Evolutionary conservation across 1,140 invertebrate species (phyloP), one percentile per base, ranked within the genome.

Genomic region (Melipona quadrifasciata): DNA sequence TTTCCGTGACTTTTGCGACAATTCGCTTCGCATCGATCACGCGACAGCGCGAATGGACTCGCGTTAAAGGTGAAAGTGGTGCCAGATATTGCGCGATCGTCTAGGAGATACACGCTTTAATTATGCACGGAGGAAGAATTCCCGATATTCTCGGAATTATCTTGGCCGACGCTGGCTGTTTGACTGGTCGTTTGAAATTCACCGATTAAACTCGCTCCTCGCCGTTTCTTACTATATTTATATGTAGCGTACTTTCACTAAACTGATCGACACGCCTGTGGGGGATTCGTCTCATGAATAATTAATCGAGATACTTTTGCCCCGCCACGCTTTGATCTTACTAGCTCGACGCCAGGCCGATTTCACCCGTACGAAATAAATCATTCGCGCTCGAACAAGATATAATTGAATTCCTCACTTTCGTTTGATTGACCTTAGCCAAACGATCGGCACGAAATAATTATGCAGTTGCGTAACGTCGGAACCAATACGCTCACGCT

Each of bases 201-300:
- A 14, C 24, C 1, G 8, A 72, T 73, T 73, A 68, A 27, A 31
- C 31, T 55, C 31, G 14, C 16, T 19, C 1, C 16, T 4, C 2
- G 3, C 1, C n/a, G 6, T 57, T 17, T 57, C n/a, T 47, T 10
- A 10, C 8, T 47, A 47, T 47, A 27, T 55, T 57, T 19, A 34
- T 34, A 19, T n/a, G 19, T 39, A 47, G 39, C 8, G n/a, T 47
- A 27, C 80, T 76, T 82, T 82, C 80, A 68, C 80, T 55, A 77
- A 68, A 76, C 73, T 55, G 51, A 19, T 57, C 27, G n/a, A 2
- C 34, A 31, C 8, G 11, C 2, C 21, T 72, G 47, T 51, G 1
- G 68, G 39, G 39, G 2, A 17, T 14, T n/a, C n/a, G 16, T 65
- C 39, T 6, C 31, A 57, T 76, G 73, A 68, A 82, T 82, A 67